Evolutionary conservation across 2,113 vertebrate genomes (phyloP).

Genomic region (Gorsachius goisagi): DNA sequence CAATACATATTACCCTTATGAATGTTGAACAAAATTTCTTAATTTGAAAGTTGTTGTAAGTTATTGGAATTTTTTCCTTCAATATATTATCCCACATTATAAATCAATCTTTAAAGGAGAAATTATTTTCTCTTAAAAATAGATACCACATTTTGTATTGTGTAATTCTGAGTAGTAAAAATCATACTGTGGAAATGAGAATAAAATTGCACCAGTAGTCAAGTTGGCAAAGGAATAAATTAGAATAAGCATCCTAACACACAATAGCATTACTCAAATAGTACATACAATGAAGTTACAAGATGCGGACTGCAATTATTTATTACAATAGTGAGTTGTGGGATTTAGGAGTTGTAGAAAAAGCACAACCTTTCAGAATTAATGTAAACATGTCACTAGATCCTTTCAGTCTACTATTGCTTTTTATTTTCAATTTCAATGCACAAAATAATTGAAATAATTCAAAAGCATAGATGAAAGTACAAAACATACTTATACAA

Average conservation of each 20-base stretch:
- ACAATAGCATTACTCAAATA: neutral
- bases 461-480: neutral
- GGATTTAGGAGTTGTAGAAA: neutral
- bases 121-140: constrained; percentile 3
- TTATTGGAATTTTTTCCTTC: neutral
- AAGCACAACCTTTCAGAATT: neutral
- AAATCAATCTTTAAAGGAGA: constrained; percentile 4
- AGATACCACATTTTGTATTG: neutral
- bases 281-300: neutral
- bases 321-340: neutral
- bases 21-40: neutral
- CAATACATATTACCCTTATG: no score
- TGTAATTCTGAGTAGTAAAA: constrained; percentile 42
- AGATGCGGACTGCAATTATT: neutral
- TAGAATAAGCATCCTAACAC: neutral
- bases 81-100: neutral
- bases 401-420: neutral
- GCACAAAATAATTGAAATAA: neutral
- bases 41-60: neutral
- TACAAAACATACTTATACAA: neutral
- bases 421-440: neutral
- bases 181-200: neutral
- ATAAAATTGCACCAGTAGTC: constrained; percentile 25
- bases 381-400: neutral
- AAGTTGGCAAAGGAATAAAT: neutral